A percentile compares a stretch with the other conserved stretches of the same genome.
phyloP scores from a whole-genome alignment of 2,888 invertebrate genomes.

The Microctonus hyperodae region DNA sequence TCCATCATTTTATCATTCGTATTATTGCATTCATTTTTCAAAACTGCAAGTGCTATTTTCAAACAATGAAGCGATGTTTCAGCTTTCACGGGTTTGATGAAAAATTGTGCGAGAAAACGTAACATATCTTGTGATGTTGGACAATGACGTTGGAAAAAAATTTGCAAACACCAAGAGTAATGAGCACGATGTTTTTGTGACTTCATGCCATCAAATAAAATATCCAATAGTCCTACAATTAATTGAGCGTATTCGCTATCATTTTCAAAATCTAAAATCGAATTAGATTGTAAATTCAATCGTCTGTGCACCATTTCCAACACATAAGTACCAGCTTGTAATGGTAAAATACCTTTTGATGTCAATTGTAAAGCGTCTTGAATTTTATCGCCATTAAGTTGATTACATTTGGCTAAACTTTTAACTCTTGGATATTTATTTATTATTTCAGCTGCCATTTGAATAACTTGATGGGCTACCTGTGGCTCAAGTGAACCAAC shows the following conservation, averaged over 20 bases:
- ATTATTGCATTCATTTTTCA: slow-evolving; percentile 47
- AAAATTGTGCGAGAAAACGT: slow-evolving; percentile 54
- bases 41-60: slow-evolving; percentile 58
- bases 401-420: slow-evolving; percentile 48
- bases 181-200: slow-evolving; percentile 45
- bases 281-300: slow-evolving; percentile 50
- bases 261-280: slow-evolving; percentile 51
- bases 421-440: slow-evolving; percentile 48
- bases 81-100: slow-evolving; percentile 49
- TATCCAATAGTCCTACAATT: slow-evolving; percentile 52
- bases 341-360: slow-evolving; percentile 50
- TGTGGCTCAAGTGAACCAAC: slow-evolving; percentile 49
- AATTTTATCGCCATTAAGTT: slow-evolving; percentile 54
- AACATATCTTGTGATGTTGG: slow-evolving; percentile 48
- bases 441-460: slow-evolving; percentile 55
- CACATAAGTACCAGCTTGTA: slow-evolving; percentile 58
- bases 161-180: slow-evolving; percentile 56
- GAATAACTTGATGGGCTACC: slow-evolving; percentile 52
- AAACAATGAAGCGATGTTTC: slow-evolving; percentile 53
- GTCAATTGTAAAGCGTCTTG: slow-evolving; percentile 50
- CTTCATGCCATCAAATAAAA: slow-evolving; percentile 53
- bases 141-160: slow-evolving; percentile 59
- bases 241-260: slow-evolving; percentile 50
- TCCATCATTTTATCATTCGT: slow-evolving; percentile 38
- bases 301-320: slow-evolving; percentile 59